Evolutionary conservation across 2,113 vertebrate species (phyloP).

Genomic region (Tretioscincus oriximinensis): DNA sequence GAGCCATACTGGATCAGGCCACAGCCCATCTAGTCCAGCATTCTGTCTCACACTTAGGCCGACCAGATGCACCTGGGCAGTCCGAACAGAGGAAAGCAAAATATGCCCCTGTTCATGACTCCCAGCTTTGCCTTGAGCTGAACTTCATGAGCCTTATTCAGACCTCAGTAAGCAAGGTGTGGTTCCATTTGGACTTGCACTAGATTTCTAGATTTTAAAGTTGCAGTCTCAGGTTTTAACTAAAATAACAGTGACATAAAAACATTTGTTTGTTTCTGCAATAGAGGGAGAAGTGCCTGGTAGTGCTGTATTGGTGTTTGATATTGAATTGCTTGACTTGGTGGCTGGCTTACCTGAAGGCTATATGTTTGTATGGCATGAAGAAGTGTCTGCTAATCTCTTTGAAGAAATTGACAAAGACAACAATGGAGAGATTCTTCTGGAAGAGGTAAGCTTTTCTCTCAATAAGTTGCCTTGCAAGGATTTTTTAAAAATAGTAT

Average conservation of each 20-base stretch:
- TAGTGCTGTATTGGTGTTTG: constrained; percentile 92
- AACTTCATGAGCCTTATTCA: no score
- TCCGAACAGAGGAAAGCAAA: no score
- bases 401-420: constrained; percentile 93
- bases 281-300: constrained; percentile 92
- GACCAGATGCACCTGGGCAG: no score
- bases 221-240: no score
- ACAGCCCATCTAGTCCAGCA: no score
- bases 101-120: no score
- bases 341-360: constrained; percentile 94
- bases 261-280: constrained; percentile 2
- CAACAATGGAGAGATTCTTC: constrained; percentile 78
- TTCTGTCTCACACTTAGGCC: no score
- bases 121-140: no score
- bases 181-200: no score
- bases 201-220: no score
- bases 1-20: no score
- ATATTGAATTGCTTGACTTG: constrained; percentile 87
- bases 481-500: neutral
- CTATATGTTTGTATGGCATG: constrained; percentile 98
- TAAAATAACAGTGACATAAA: neutral
- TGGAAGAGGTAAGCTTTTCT: constrained; percentile 82
- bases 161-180: no score
- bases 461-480: neutral
- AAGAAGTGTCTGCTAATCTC: constrained; percentile 86